Evolutionary conservation across 92 coral and sea anemone genomes (phyloP).

Genomic region (Palythoa caribaeorum): DNA sequence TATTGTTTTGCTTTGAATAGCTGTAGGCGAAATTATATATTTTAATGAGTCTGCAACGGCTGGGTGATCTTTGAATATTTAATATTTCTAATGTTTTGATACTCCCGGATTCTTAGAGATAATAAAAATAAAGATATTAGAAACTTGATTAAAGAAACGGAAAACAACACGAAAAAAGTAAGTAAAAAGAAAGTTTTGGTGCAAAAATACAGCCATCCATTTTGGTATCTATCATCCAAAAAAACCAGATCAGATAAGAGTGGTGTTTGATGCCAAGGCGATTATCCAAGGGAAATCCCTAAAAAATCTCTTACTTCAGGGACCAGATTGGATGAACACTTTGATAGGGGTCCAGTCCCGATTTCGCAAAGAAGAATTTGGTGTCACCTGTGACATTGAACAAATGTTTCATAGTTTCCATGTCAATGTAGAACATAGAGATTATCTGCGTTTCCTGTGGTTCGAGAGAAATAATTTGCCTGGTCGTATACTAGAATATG

Average conservation of each 20-base stretch:
- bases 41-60: too few species aligned
- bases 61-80: too few species aligned
- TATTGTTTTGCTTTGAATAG: too few species aligned
- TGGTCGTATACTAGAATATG: conserved; percentile 54
- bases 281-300: conserved; percentile 47
- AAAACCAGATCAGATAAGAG: conserved; percentile 55
- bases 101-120: too few species aligned
- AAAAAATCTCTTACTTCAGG: conserved; percentile 58
- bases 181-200: too few species aligned
- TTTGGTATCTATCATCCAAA: conserved; percentile 60
- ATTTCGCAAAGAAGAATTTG: conserved; percentile 66
- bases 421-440: conserved; percentile 67
- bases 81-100: too few species aligned
- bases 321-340: conserved; percentile 69
- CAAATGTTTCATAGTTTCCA: conserved; percentile 42
- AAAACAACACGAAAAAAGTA: too few species aligned
- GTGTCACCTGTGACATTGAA: conserved; percentile 64
- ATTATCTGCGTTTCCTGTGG: conserved; percentile 67
- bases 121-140: too few species aligned
- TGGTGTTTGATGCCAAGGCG: conserved; percentile 41
- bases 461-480: conserved; percentile 51
- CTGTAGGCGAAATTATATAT: too few species aligned
- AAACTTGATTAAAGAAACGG: too few species aligned
- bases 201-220: too few species aligned
- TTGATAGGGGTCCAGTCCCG: conserved; percentile 69